Evolutionary conservation across 2,888 invertebrate species (phyloP), one percentile per base, ranked within the genome.

Genomic region (Folsomia candida): DNA sequence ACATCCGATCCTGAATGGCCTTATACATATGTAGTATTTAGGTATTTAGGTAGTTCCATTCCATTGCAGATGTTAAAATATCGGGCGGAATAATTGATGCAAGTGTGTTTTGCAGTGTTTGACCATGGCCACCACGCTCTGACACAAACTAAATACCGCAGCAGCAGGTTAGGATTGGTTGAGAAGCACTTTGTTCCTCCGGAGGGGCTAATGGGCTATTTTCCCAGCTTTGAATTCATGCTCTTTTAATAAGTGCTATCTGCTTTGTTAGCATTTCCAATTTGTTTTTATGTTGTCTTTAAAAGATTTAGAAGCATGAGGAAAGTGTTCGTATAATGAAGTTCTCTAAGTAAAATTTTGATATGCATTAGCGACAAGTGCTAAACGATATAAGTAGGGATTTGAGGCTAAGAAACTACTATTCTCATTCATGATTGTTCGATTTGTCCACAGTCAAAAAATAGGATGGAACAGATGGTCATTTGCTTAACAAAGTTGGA

Each of bases 51-150:
- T n/a, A n/a, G n/a, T n/a, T n/a, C n/a, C 37, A 37, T 37, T 65
- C 65, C 65, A 65, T 65, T 65, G 54, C 65, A 54, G 65, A 65
- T 54, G 65, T 54, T 65, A 54, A 65, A 64, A 64, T 54, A 20
- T 54, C 11, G n/a, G n/a, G 4, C 54, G 37, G 37, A 37, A 65
- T 65, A 65, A 65, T 65, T 57, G 57, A 54, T 65, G 57, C 54
- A 65, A 65, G 65, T 65, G 65, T 65, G 24, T 65, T 54, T 54
- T 25, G 26, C 51, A 20, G 47, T 29, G 27, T 27, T 61, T 28
- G n/a, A n/a, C 29, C 27, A 28, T 28, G 22, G 37, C 37, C 37
- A n/a, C n/a, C 37, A 37, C 37, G 37, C 37, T 37, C 37, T 37
- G 37, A 37, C 37, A 37, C 37, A 37, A 14, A 9, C 37, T 37